These are phyloP conservation scores for Dexiosoma caninum DNA, from an alignment of 2,888 invertebrate genomes.

Conservation along the genomic window DNA sequence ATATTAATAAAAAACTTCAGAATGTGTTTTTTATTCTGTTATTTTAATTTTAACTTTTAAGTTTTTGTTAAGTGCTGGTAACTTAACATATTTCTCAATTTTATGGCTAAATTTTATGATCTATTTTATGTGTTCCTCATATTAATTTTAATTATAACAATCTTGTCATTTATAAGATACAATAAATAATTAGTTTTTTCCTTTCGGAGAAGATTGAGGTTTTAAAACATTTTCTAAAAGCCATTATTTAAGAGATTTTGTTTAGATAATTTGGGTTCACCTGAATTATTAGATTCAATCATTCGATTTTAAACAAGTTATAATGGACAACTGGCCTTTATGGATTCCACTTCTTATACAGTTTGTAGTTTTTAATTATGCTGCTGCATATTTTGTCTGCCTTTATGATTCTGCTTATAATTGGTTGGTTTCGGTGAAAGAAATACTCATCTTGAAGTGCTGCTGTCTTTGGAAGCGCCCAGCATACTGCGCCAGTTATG, in stretches of 20 bases:
- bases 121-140: constrained; percentile 16
- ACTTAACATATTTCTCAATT: not conserved
- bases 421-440: too few species aligned
- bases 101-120: constrained; percentile 1
- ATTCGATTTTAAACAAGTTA: not conserved
- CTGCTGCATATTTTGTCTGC: too few species aligned
- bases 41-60: not conserved
- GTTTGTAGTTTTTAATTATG: not conserved
- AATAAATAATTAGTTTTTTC: too few species aligned
- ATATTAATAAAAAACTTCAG: constrained; percentile 25
- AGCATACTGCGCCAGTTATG: too few species aligned
- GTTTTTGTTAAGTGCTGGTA: constrained; percentile 16
- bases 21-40: not conserved
- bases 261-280: not conserved
- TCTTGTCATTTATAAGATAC: constrained; percentile 6
- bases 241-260: not conserved
- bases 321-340: not conserved
- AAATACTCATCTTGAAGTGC: too few species aligned
- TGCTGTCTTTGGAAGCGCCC: too few species aligned
- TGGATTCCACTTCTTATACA: not conserved
- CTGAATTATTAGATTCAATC: not conserved
- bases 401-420: too few species aligned
- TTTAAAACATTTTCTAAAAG: not conserved
- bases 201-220: too few species aligned
- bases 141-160: constrained; percentile 15